A percentile compares a stretch with the other conserved stretches of the same genome.
phyloP scores from a whole-genome alignment of 2,888 invertebrate genomes.

The Molorchus minor region DNA sequence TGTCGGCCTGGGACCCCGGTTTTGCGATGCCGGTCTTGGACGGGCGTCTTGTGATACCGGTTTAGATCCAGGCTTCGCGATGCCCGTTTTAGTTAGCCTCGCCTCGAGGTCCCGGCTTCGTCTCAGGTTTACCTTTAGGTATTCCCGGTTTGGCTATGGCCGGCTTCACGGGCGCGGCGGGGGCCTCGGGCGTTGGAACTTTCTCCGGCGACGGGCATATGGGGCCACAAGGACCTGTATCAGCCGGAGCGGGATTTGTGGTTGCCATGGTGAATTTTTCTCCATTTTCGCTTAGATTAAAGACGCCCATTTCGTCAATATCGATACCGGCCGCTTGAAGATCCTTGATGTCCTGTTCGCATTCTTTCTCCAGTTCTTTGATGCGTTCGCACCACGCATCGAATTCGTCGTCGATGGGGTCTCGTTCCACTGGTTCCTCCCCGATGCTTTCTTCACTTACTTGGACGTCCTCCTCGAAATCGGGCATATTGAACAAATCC shows the following conservation, averaged over 20 bases:
- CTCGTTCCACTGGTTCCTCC: neutral
- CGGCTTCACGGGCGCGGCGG: neutral
- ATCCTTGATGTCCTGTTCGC: slow-evolving; percentile 1
- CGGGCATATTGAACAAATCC: slow-evolving; percentile 6
- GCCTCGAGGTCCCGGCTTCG: neutral
- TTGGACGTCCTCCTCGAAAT: neutral
- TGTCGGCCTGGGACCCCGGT: neutral
- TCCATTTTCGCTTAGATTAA: neutral
- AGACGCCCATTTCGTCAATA: neutral
- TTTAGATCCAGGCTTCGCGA: too few relatives aligned
- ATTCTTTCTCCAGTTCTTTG: slow-evolving; percentile 6
- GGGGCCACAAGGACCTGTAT: neutral
- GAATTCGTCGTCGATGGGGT: neutral
- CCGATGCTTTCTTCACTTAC: neutral
- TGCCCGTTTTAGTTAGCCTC: too few relatives aligned
- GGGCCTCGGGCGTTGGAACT: neutral
- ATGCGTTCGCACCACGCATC: slow-evolving; percentile 4
- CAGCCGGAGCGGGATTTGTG: too few relatives aligned
- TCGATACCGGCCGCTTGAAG: neutral
- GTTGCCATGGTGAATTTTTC: too few relatives aligned
- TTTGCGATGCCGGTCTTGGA: neutral
- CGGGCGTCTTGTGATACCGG: neutral
- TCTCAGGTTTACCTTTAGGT: neutral
- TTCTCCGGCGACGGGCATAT: neutral
- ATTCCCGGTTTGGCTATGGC: neutral